These are phyloP conservation scores for Cebus imitator DNA, from an alignment of 2,113 vertebrate genomes.

Conservation along the genomic window DNA sequence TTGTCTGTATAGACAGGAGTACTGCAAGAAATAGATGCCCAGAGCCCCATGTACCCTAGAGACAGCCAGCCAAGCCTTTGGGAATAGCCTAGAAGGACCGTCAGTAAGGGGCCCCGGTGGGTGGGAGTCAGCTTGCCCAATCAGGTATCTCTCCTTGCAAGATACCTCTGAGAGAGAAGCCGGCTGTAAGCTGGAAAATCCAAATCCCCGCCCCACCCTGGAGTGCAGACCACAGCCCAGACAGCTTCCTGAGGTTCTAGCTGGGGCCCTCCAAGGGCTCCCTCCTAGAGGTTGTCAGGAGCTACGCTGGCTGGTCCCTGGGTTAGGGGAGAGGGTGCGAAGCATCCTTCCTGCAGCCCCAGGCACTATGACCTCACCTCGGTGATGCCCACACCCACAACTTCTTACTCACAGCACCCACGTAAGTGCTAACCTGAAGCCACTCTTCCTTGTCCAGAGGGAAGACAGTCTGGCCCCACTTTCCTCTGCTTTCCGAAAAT, in stretches of 20 bases:
- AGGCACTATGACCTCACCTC: neutral
- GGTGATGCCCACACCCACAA: fast-evolving
- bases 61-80: too few species aligned
- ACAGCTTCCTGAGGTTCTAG: neutral
- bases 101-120: neutral
- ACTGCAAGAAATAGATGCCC: neutral
- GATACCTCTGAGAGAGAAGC: neutral
- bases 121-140: neutral
- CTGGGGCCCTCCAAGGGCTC: neutral
- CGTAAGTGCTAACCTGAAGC: neutral
- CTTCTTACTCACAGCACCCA: neutral
- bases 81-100: neutral
- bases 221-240: neutral
- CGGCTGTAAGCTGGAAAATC: neutral
- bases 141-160: neutral
- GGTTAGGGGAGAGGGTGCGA: neutral
- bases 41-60: neutral
- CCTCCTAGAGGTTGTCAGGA: neutral
- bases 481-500: neutral
- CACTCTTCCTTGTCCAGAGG: neutral
- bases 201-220: fast-evolving
- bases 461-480: neutral
- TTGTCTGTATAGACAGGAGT: neutral
- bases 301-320: neutral
- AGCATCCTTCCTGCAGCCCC: neutral